Evolutionary conservation across 2,888 invertebrate genomes (phyloP), one percentile per base, ranked within the genome.

Genomic region (Anthophora plumipes): DNA sequence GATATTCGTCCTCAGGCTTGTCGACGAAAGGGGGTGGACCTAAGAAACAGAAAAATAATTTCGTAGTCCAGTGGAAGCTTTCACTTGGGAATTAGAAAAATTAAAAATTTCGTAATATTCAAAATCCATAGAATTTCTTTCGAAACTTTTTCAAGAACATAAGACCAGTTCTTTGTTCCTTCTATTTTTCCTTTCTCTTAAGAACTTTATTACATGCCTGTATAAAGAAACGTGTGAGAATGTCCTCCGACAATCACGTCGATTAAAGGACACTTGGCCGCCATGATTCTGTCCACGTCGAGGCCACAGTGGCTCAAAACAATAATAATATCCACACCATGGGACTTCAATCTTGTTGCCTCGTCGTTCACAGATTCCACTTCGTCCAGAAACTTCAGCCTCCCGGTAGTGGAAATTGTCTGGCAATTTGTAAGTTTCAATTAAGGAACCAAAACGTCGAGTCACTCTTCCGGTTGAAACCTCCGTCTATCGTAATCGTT

Each of bases 201-300:
- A 60, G 41, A 11, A 20, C n/a, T 11, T 50, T 50, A 17, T 9
- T 46, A 25, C 70, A 54, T 41, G 91, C 92, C 92, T 20, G 96
- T 96, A 92, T 95, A 98, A 0, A 98, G 94, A 85, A 98, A 95
- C 0, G 96, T 96, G 92, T 98, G 97, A 0, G 97, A 96, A 91
- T 98, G 98, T 0, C 96, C 97, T 7, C 98, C 98, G n/a, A 98
- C 96, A 74, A 98, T 96, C 0, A 98, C 94, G 91, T 97, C 97
- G 69, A 98, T 95, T 46, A 95, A 95, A 0, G 95, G 94, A 2
- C 96, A 95, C 5, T 94, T 94, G 4, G 92, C 91, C 0, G 97
- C 98, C 82, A 98, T 95, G 43, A 94, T 90, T 94, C 94, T 94
- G 87, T 97, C 97, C 25, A 95, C 95, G 2, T 95, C 95, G 61